Conservation (phyloP, 1,140 invertebrate genomes). For the Bombus huntii region DNA sequence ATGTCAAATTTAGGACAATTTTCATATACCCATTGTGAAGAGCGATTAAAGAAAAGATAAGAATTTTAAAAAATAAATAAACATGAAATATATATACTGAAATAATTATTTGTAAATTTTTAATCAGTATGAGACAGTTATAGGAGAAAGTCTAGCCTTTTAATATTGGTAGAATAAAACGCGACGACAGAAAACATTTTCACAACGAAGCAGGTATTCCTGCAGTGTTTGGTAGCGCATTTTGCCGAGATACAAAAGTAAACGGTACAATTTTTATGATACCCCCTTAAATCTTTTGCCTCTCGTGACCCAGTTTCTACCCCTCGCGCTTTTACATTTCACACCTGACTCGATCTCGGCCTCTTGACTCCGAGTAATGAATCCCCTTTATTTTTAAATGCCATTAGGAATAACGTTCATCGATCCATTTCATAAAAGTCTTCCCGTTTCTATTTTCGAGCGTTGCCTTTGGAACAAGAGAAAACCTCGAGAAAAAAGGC, state of each 20-base stretch:
- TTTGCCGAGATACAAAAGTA: neutral
- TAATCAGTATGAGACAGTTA: neutral
- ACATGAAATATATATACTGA: no score
- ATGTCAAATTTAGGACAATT: no score
- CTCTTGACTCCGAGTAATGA: slow-evolving; percentile 51
- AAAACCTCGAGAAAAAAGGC: neutral
- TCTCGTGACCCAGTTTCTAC: slow-evolving; percentile 55
- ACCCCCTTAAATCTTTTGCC: slow-evolving; percentile 52
- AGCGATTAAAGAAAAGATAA: no score
- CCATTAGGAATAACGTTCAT: slow-evolving; percentile 48
- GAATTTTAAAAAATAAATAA: no score
- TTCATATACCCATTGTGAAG: no score
- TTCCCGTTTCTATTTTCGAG: slow-evolving; percentile 16
- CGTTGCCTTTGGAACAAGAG: neutral
- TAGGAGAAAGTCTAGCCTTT: neutral
- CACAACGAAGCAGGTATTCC: neutral
- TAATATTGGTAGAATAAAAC: no score
- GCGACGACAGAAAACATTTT: neutral
- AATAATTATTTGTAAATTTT: neutral
- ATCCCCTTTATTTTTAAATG: slow-evolving; percentile 53
- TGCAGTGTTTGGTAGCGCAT: neutral
- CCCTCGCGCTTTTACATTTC: slow-evolving; percentile 53
- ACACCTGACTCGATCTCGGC: slow-evolving; percentile 55
- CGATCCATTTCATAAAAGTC: slow-evolving; percentile 26
- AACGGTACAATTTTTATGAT: slow-evolving; percentile 46